These are phyloP conservation scores for Himantopus leucocephalus DNA, from an alignment of 2,113 vertebrate genomes.

Conservation along the genomic window DNA sequence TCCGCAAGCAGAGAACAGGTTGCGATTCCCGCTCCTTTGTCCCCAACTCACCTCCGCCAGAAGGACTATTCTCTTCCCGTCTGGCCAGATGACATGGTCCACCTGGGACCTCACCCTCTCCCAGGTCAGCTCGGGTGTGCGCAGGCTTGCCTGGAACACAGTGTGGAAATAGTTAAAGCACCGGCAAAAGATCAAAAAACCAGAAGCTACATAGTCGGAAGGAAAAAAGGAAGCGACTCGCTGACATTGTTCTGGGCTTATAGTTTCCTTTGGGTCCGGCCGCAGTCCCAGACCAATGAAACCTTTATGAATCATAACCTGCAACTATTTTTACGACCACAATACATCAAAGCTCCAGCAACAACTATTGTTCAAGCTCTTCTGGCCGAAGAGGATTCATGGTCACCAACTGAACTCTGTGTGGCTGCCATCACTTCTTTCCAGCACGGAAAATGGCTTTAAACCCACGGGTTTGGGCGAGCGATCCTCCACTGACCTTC, in stretches of 20 bases:
- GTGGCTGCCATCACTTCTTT: neutral
- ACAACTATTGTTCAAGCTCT: accelerated
- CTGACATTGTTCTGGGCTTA: neutral
- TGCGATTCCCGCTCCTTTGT: neutral
- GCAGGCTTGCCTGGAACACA: constrained; percentile 86
- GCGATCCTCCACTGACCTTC: neutral
- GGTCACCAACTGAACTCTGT: neutral
- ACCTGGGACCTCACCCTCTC: constrained; percentile 97
- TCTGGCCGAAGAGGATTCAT: neutral
- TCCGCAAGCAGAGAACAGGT: neutral
- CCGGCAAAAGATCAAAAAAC: accelerated
- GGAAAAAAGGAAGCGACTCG: neutral
- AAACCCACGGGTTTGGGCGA: accelerated
- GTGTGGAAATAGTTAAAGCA: accelerated
- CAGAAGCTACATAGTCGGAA: accelerated
- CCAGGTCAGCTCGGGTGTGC: constrained; percentile 96
- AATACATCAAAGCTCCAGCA: neutral
- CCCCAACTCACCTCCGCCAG: constrained; percentile 87
- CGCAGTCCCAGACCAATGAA: neutral
- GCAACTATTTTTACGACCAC: neutral
- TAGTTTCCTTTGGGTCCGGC: accelerated
- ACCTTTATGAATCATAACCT: neutral
- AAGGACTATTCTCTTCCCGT: constrained; percentile 95
- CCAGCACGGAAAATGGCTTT: neutral
- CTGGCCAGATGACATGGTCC: constrained; percentile 98